Evolutionary conservation across 2,113 vertebrate genomes (phyloP), one percentile per base, ranked within the genome.

Genomic region (Dromaius novaehollandiae): DNA sequence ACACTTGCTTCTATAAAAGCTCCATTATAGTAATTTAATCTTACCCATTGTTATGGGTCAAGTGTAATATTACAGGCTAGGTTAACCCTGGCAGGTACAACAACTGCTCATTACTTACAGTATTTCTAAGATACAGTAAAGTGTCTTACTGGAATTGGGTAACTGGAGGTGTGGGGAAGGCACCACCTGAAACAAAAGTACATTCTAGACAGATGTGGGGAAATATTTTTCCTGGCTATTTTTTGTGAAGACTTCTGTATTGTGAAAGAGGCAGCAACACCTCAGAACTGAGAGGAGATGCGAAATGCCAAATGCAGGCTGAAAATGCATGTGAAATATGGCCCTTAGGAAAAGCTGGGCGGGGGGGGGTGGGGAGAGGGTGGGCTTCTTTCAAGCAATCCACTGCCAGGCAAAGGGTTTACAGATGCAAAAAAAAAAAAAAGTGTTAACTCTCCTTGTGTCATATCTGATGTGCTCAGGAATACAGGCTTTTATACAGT

Each of bases 191-290:
- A 61, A 63, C 10, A 68, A 25, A 87, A 89, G 6, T 55, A 69
- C 13, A 21, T 50, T 73, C 78, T 44, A 89, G 82, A 93, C 75
- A 64, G 2, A 9, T 34, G 26, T 58, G 82, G 0, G 0, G 66
- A 56, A 93, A 82, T 85, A 44, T 89, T 48, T 65, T 94, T 93
- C 74, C 89, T 91, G 66, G 87, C 78, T 87, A 44, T 58, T 80
- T 96, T 92, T 93, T 82, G 89, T 93, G 89, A 80, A 34, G 82
- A 94, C 6, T 61, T 73, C 73, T 53, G 38, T 44, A 40, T 63
- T 13, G 19, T 24, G 44, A 65, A 87, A 88, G 56, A 86, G 28
- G 63, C 46, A 96, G 36, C 80, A 96, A 66, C 71, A 88, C 89
- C 75, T 89, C 64, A 56, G 84, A 94, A 93, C n/a, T 15, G 21